These are phyloP conservation scores for Eurosta solidaginis DNA, from an alignment of 1,140 invertebrate genomes.

Conservation along the genomic window DNA sequence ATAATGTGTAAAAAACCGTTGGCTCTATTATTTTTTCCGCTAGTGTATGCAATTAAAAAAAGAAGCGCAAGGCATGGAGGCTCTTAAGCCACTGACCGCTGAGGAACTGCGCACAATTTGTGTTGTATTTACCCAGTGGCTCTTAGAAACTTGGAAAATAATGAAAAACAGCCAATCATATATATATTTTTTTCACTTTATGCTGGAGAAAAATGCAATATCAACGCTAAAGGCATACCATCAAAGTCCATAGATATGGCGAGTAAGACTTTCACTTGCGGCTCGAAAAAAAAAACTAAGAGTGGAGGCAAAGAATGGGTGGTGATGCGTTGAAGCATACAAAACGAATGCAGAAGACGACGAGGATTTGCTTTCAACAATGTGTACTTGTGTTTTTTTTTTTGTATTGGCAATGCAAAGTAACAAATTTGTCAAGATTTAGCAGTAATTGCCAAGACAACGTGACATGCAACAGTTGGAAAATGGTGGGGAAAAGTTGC, in stretches of 20 bases:
- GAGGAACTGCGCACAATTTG: background rate
- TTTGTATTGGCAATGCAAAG: background rate
- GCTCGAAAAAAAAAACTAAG: background rate
- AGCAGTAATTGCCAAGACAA: background rate
- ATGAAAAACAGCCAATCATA: too few relatives aligned
- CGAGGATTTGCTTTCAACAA: background rate
- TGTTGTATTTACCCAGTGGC: background rate
- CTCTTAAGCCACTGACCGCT: background rate
- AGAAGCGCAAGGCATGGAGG: background rate
- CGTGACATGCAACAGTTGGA: background rate
- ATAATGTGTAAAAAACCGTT: too few relatives aligned
- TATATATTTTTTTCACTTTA: background rate
- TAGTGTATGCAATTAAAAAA: background rate
- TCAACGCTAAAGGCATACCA: background rate
- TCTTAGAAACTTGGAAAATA: background rate
- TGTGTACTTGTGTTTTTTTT: background rate
- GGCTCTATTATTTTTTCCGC: too few relatives aligned
- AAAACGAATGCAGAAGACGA: background rate
- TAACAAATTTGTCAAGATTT: conserved; percentile 17
- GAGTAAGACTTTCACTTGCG: conserved; percentile 19
- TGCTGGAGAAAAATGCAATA: background rate
- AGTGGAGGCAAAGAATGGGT: background rate
- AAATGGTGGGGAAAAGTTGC: background rate
- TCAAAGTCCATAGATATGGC: background rate
- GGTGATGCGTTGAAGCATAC: background rate